Percentiles rank a stretch among this genome's conserved stretches.
These are phyloP conservation scores for Corythornis leucogaster DNA, from an alignment of 2,797 vertebrate genomes.

Conservation along the genomic window DNA sequence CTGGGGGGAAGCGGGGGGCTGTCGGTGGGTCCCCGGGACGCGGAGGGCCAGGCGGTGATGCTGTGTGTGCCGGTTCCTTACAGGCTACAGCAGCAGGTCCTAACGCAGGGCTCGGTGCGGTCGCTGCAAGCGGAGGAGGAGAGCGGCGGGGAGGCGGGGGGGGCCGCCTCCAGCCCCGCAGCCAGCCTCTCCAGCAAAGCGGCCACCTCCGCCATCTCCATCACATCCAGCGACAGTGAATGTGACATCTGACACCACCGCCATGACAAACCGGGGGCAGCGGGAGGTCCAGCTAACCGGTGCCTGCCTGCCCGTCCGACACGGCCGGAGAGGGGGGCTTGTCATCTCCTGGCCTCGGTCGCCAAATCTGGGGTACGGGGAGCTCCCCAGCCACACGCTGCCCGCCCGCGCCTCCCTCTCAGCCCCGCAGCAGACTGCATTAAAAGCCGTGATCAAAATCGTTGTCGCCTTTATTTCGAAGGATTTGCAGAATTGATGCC, in stretches of 20 bases:
- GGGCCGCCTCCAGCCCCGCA: conserved; percentile 91
- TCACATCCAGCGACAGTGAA: conserved; percentile 99
- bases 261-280: conserved; percentile 73
- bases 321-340: conserved; percentile 69
- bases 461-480: conserved; percentile 55
- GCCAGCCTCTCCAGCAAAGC: conserved; percentile 96
- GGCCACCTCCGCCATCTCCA: conserved; percentile 96
- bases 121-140: conserved; percentile 92
- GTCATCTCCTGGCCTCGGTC: conserved; percentile 28
- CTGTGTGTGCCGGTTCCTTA: conserved; percentile 50
- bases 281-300: conserved; percentile 78
- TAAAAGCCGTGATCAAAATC: neutral
- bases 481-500: conserved; percentile 60
- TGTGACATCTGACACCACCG: conserved; percentile 91
- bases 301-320: conserved; percentile 74
- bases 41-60: neutral
- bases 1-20: neutral
- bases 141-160: conserved; percentile 87
- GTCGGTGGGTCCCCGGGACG: neutral
- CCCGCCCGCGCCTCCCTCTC: neutral
- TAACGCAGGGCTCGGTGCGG: conserved; percentile 90
- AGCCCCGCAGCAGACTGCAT: neutral
- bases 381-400: neutral
- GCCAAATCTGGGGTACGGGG: neutral
- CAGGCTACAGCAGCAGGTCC: conserved; percentile 97